phyloP scores from a whole-genome alignment of 92 coral and sea anemone genomes.

The Nematostella vectensis region DNA sequence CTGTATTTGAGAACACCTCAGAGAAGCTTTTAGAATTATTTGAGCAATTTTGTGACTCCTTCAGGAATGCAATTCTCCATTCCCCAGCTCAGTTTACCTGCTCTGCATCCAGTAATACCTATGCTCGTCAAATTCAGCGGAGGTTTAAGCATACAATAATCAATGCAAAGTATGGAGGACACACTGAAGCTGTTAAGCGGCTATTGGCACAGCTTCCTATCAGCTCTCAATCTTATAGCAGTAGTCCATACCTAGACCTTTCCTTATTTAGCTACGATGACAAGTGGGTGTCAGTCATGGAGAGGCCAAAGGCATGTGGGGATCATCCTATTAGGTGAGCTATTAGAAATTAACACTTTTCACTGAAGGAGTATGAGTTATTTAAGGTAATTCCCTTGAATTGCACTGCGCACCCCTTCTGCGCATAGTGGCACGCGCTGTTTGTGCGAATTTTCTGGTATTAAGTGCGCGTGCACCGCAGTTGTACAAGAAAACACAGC shows the following conservation, averaged over 20 bases:
- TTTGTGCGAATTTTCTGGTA: no score
- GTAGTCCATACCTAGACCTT: slow-evolving; percentile 94
- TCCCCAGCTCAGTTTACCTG: slow-evolving; percentile 96
- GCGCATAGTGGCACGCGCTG: no score
- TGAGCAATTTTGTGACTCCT: slow-evolving; percentile 97
- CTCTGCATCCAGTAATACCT: slow-evolving; percentile 97
- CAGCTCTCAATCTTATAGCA: slow-evolving; percentile 98
- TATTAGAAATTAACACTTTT: background rate
- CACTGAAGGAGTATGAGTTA: no score
- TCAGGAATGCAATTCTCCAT: slow-evolving; percentile 93
- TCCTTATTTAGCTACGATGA: slow-evolving; percentile 97
- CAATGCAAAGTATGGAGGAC: slow-evolving; percentile 98
- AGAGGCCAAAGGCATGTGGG: slow-evolving; percentile 98
- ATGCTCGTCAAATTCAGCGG: slow-evolving; percentile 94
- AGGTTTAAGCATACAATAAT: slow-evolving; percentile 96
- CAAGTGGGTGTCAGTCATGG: slow-evolving; percentile 99
- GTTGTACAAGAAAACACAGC: no score
- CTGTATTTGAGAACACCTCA: slow-evolving; percentile 96
- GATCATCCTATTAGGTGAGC: slow-evolving; percentile 98
- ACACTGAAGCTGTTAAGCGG: slow-evolving; percentile 96
- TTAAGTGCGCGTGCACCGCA: no score
- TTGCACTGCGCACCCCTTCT: no score
- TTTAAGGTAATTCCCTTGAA: no score
- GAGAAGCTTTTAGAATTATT: slow-evolving; percentile 89
- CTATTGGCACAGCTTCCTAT: slow-evolving; percentile 97